Conservation (phyloP, 1,140 invertebrate species). For the Glossosoma conforme region DNA sequence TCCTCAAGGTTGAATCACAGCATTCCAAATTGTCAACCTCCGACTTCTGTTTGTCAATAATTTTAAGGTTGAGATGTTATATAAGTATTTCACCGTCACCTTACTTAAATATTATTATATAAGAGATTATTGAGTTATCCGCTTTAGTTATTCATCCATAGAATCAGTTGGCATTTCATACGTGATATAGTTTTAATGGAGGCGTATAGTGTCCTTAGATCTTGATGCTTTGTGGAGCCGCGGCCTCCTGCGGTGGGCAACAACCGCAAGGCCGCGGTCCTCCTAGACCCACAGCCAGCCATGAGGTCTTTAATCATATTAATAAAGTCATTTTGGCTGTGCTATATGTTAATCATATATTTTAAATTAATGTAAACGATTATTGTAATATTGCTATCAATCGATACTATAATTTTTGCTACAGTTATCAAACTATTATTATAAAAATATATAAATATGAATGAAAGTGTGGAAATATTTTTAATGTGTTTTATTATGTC, state of each 20-base stretch:
- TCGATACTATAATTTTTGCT: slow-evolving; percentile 18
- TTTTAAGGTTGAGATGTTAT: neutral
- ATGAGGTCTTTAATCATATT: slow-evolving; percentile 18
- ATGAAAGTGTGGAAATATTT: too few species aligned
- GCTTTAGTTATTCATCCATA: slow-evolving; percentile 1
- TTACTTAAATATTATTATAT: neutral
- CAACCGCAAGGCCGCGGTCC: too few species aligned
- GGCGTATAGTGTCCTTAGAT: slow-evolving; percentile 8
- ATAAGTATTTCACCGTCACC: too few species aligned
- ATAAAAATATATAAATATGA: neutral
- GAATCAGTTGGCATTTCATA: slow-evolving; percentile 8
- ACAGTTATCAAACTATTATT: slow-evolving; percentile 11
- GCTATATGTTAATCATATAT: slow-evolving; percentile 29
- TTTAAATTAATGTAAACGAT: slow-evolving; percentile 21
- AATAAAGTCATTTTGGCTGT: slow-evolving; percentile 31
- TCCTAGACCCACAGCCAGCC: too few species aligned
- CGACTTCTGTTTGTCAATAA: slow-evolving; percentile 7
- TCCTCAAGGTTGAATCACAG: slow-evolving; percentile 9
- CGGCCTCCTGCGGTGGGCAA: too few species aligned
- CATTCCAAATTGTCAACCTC: slow-evolving; percentile 14
- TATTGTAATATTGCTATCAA: slow-evolving; percentile 8
- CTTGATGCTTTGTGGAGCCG: neutral
- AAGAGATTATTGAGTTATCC: neutral
- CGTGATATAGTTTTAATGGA: slow-evolving; percentile 14
- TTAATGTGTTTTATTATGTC: neutral